Evolutionary conservation across 1,140 invertebrate genomes (phyloP).

Genomic region (Eciton burchellii): DNA sequence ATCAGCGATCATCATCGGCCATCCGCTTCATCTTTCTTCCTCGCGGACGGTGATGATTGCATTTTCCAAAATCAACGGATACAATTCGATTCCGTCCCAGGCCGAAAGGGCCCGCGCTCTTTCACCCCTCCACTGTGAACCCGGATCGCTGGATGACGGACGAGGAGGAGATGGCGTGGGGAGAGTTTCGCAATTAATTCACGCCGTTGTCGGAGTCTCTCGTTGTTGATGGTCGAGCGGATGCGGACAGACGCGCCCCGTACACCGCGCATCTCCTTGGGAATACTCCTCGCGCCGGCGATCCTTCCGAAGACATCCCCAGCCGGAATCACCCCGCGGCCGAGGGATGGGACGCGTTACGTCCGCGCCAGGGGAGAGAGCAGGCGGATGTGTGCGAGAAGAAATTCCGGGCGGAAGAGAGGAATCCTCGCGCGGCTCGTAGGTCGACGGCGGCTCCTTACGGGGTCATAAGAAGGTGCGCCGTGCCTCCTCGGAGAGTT

Average conservation of each 20-base stretch:
- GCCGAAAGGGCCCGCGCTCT: background rate
- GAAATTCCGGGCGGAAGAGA: constrained; percentile 26
- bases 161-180: constrained; percentile 11
- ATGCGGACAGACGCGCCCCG: background rate
- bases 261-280: constrained; percentile 18
- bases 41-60: too few species aligned
- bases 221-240: constrained; percentile 21
- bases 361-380: constrained; percentile 17
- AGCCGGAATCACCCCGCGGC: constrained; percentile 46
- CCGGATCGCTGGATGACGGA: background rate
- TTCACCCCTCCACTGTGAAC: background rate
- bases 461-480: constrained; percentile 40
- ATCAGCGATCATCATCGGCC: background rate
- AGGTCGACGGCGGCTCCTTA: constrained; percentile 48
- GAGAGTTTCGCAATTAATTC: constrained; percentile 53
- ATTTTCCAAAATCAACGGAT: background rate
- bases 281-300: constrained; percentile 36
- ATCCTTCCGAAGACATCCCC: background rate
- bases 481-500: constrained; percentile 6
- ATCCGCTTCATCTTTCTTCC: background rate
- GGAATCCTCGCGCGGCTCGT: constrained; percentile 68
- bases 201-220: constrained; percentile 40
- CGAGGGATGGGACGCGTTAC: constrained; percentile 37
- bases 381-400: too few species aligned
- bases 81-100: constrained; percentile 19